phyloP scores from a whole-genome alignment of 2,113 vertebrate genomes.

The Alethe diademata region DNA sequence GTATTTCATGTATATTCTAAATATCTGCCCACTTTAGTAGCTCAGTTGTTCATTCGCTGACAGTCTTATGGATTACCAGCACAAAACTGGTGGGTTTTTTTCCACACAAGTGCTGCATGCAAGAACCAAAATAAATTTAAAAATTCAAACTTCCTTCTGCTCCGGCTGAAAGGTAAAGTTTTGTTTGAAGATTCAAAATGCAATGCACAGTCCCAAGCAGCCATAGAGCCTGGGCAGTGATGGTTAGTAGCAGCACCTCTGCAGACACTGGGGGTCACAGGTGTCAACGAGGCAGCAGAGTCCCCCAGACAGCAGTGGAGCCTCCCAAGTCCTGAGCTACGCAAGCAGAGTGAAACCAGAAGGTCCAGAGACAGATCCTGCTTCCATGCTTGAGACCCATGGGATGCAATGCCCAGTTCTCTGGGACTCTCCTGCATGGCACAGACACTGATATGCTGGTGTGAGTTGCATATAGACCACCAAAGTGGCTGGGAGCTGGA shows the following conservation, averaged over 20 bases:
- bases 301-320: not conserved
- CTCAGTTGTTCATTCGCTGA: not conserved
- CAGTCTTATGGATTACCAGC: not conserved
- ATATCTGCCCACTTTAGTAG: not conserved
- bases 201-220: not conserved
- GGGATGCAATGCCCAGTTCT: no score
- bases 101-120: not conserved
- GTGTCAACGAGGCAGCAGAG: not conserved
- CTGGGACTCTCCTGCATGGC: not conserved
- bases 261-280: not conserved
- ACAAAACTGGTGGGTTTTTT: not conserved
- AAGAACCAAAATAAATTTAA: not conserved
- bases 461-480: rapidly evolving
- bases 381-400: not conserved
- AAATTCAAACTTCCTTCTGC: not conserved
- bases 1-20: not conserved
- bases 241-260: not conserved
- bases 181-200: not conserved
- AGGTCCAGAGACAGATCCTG: not conserved
- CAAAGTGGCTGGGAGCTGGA: not conserved
- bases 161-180: not conserved
- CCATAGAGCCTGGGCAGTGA: not conserved
- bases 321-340: rapidly evolving
- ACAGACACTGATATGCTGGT: not conserved
- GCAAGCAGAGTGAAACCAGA: not conserved